Evolutionary conservation across 2,888 invertebrate species (phyloP), one percentile per base, ranked within the genome.

Genomic region (Arrhopalites spinosus): DNA sequence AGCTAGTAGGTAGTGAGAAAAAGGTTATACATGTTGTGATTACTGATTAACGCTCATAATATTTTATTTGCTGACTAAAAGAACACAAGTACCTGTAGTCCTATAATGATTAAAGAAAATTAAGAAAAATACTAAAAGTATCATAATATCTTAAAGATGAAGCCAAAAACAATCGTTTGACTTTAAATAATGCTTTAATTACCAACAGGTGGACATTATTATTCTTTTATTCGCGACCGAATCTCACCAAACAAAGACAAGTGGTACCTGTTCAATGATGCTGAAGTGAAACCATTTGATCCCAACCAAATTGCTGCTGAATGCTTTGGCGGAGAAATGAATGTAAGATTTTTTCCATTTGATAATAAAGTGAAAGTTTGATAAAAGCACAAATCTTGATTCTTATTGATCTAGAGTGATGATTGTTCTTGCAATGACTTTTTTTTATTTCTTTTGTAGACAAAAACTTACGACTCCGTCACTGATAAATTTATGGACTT

Each of bases 321-420:
- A 86, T 97, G 97, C 86, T 97, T 97, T 86, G 97, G 97, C 2
- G 97, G 97, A 5, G 97, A 97, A 88, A 96, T 96, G 94, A 96
- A 95, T 73, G 93, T 93, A 85, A 86, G 87, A 63, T 11, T 0
- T 27, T 20, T 66, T 25, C 13, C 23, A 23, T 56, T 36, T 29
- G 56, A 56, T 23, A 8, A 56, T 5, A 3, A 56, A 20, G 56
- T 56, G 23, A n/a, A 56, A 56, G 23, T 8, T 56, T 56, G 5
- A 20, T 20, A 56, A 56, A 56, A 53, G 23, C 53, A 53, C 5
- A 17, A 53, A 53, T 5, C 3, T 53, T 53, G n/a, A n/a, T 64
- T 15, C 59, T 27, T 64, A 36, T 5, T 64, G 2, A 64, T 20
- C 53, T 15, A 15, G n/a, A n/a, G n/a, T n/a, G n/a, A n/a, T n/a